These are phyloP conservation scores for Hyposoter didymator DNA, from an alignment of 2,888 invertebrate genomes.

Conservation along the genomic window DNA sequence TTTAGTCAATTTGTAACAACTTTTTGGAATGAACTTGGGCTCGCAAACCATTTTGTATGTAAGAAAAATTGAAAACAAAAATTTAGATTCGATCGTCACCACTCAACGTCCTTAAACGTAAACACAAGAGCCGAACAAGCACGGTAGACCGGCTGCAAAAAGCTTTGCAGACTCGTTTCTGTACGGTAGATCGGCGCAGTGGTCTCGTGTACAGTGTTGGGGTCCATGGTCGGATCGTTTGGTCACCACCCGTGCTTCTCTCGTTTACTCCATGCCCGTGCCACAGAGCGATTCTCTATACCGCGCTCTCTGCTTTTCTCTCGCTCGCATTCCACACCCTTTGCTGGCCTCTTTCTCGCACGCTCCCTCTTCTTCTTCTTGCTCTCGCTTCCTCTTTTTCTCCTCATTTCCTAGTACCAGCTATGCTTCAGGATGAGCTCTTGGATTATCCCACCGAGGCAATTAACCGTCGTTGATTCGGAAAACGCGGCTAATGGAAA, in stretches of 20 bases:
- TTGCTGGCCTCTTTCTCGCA: neutral
- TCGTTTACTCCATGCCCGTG: conserved; percentile 58
- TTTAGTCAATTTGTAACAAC: no score
- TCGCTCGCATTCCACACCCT: neutral
- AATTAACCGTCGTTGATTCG: conserved; percentile 73
- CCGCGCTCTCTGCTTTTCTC: neutral
- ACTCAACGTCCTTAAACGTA: no score
- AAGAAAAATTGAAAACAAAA: no score
- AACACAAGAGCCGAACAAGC: neutral
- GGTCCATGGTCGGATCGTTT: conserved; percentile 59
- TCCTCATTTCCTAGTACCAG: conserved; percentile 16
- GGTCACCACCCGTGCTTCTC: conserved; percentile 66
- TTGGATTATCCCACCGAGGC: conserved; percentile 70
- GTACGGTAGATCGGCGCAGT: conserved; percentile 19
- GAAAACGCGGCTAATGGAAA: conserved; percentile 70
- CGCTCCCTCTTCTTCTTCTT: no score
- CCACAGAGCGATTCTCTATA: conserved; percentile 32
- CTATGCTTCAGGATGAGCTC: conserved; percentile 60
- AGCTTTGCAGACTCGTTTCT: conserved; percentile 49
- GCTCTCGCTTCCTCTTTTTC: conserved; percentile 6
- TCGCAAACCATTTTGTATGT: no score
- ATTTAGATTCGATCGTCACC: no score
- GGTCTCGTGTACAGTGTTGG: conserved; percentile 47
- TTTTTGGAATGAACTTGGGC: no score
- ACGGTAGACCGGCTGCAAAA: conserved; percentile 10